Conservation (phyloP, 2,113 vertebrate species). For the Phrynosoma blainvillii region DNA sequence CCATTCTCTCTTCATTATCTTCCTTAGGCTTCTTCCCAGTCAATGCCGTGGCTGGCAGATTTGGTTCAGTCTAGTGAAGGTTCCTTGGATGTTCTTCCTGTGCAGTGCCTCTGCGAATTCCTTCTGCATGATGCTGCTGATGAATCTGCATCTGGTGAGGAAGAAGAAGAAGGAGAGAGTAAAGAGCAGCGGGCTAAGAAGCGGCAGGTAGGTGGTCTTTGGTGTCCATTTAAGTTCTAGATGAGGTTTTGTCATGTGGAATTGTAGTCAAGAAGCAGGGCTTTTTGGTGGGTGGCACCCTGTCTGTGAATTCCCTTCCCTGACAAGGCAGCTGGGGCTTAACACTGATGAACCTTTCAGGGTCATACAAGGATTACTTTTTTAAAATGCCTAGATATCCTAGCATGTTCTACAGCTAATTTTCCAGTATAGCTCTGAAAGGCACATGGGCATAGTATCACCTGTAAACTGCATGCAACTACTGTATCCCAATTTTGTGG, state of each 20-base stretch:
- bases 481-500: no score
- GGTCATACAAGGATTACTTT: no score
- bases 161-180: constrained; percentile 94
- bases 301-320: no score
- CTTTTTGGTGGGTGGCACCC: not conserved
- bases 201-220: constrained; percentile 81
- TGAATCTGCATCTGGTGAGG: constrained; percentile 82
- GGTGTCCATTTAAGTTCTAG: not conserved
- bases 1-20: rapidly evolving
- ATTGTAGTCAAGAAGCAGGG: not conserved
- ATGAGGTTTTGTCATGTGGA: not conserved
- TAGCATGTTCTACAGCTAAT: no score
- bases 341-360: no score
- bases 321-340: no score
- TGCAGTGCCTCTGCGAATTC: constrained; percentile 98
- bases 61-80: constrained; percentile 97
- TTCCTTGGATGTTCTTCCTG: constrained; percentile 94
- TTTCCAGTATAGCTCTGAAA: no score
- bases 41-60: constrained; percentile 98
- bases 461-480: no score
- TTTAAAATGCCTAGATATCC: no score
- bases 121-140: constrained; percentile 94
- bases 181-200: constrained; percentile 94
- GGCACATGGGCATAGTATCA: no score
- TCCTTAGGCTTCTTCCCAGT: constrained; percentile 92